Base-by-base conservation (phyloP, 1,140 invertebrate species). In the Nilaparvata lugens region DNA sequence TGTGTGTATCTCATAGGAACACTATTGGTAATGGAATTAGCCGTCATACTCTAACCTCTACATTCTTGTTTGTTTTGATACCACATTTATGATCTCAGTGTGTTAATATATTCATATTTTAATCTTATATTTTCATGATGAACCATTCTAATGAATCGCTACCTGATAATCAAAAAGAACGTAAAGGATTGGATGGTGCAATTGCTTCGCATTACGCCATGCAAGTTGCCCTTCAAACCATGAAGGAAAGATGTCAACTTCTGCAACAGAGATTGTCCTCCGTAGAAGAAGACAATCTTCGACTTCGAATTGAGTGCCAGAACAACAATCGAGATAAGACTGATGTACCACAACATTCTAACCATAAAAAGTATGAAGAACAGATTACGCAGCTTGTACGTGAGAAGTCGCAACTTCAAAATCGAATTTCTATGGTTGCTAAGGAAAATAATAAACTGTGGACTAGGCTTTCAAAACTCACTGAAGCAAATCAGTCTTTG, bases 391-490 rank as follows among this genome's bases (percentile, higher is more conserved):
- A 64, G 56, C 43, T 89, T 61, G 81, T 78, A 21, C 84, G 84
- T 67, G 83, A 89, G 68, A 90, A 89, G 65, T 81, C 80, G 4
- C 86, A 88, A 68, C 70, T 90, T 6, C 79, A 81, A 61, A 82
- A 88, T 71, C 86, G 88, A 67, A 79, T 89, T 43, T 80, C 80
- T 63, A 88, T 90, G 84, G 86, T 91, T 7, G 83, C 86, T 1
- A 80, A 80, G 67, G 88, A 91, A 74, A 91, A 90, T 72, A 81
- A 84, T 67, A 82, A 84, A 60, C 72, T 91, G 19, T 91, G 88
- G 88, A 81, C 77, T 53, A 82, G 83, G 67, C 73, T 91, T 24
- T 83, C 82, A 1, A 76, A 77, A 69, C 73, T 88, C 43, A 83
- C 77, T 1, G 78, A 80, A 69, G 76, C 79, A 13, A 83, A 82